phyloP scores from a whole-genome alignment of 2,797 vertebrate genomes.

The Ptychobarbus kaznakovi region DNA sequence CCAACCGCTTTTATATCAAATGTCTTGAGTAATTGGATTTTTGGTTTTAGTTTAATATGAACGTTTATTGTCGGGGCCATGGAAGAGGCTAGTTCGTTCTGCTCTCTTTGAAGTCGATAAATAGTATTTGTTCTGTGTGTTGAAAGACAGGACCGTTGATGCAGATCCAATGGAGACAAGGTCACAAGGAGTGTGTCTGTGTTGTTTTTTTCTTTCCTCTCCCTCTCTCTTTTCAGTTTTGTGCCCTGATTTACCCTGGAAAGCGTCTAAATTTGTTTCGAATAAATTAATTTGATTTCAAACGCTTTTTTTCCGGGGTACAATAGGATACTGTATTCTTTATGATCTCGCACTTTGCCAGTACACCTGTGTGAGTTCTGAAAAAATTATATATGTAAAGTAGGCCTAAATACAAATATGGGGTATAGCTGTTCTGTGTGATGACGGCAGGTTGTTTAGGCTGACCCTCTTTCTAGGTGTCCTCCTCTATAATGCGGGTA shows the following conservation, averaged over 20 bases:
- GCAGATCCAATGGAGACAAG: slow-evolving; percentile 18
- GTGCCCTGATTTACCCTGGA: slow-evolving; percentile 28
- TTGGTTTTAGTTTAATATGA: slow-evolving; percentile 45
- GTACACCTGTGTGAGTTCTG: not conserved
- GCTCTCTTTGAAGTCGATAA: slow-evolving; percentile 54
- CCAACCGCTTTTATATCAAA: slow-evolving; percentile 39
- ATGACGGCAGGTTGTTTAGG: slow-evolving; percentile 62
- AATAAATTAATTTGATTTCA: slow-evolving; percentile 40
- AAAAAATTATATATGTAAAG: not conserved
- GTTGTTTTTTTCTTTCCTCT: not conserved
- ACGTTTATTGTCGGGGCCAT: slow-evolving; percentile 44
- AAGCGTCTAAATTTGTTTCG: slow-evolving; percentile 24
- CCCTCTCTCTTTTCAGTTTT: not conserved
- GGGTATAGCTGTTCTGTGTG: slow-evolving; percentile 24
- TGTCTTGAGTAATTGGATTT: slow-evolving; percentile 47
- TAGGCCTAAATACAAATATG: not conserved
- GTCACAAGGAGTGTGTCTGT: slow-evolving; percentile 14
- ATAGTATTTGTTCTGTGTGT: not conserved
- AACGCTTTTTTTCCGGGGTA: slow-evolving; percentile 6
- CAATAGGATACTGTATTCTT: not conserved
- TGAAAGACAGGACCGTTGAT: not conserved
- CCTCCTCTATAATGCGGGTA: slow-evolving; percentile 81
- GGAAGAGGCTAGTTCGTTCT: slow-evolving; percentile 32
- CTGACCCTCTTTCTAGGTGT: slow-evolving; percentile 78
- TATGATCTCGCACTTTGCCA: not conserved